These are phyloP conservation scores for Montipora capricornis DNA, from an alignment of 64 coral and sea anemone genomes.

Conservation along the genomic window DNA sequence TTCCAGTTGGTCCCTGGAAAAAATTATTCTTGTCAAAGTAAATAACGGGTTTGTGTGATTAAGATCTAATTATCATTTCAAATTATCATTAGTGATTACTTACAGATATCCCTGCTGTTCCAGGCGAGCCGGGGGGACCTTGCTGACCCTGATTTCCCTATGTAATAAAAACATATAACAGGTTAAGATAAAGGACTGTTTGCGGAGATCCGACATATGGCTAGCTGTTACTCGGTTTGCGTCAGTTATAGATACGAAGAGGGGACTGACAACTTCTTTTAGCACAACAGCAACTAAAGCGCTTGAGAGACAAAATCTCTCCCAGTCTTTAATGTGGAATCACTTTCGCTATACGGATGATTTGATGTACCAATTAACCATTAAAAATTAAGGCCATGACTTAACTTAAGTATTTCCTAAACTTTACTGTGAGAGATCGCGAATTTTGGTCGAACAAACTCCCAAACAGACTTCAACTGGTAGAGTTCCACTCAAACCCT, in stretches of 20 bases:
- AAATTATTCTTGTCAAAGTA: not conserved
- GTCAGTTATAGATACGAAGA: not conserved
- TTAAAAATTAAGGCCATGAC: no score
- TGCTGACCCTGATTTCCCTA: slow-evolving; percentile 46
- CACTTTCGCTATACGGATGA: not conserved
- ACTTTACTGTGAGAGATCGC: no score
- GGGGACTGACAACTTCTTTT: not conserved
- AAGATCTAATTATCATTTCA: not conserved
- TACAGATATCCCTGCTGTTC: slow-evolving; percentile 6
- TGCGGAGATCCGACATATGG: no score
- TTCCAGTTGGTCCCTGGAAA: not conserved
- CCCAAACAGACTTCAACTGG: not conserved
- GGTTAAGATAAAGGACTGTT: not conserved
- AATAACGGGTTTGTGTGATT: no score
- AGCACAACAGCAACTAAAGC: not conserved
- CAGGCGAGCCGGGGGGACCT: slow-evolving; percentile 21
- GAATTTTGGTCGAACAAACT: no score
- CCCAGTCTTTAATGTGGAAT: no score
- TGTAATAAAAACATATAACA: not conserved
- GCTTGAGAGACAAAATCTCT: not conserved
- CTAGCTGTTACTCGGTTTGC: no score
- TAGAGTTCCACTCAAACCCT: not conserved
- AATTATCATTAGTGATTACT: not conserved
- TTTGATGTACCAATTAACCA: not conserved
- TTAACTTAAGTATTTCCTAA: no score